A percentile compares a stretch with the other conserved stretches of the same genome.
Conservation (phyloP, 2,888 invertebrate genomes). For the Drosophila pegasa region DNA sequence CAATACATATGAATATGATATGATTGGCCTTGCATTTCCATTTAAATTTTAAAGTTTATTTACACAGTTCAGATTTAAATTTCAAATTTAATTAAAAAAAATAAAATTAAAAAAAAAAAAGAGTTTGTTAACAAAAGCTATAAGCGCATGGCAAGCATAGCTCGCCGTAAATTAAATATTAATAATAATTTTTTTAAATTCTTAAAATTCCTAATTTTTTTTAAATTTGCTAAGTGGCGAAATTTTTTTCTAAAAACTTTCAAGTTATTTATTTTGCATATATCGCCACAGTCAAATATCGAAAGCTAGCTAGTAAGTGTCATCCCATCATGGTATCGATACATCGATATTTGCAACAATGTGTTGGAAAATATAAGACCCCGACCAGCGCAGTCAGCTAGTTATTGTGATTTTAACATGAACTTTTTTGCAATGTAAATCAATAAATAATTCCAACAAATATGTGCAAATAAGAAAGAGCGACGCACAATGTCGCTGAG, state of each 20-base stretch:
- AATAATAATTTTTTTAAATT: background rate
- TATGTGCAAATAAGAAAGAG: slow-evolving; percentile 46
- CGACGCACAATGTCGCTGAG: slow-evolving; percentile 31
- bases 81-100: background rate
- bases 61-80: background rate
- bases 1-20: background rate
- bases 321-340: slow-evolving; percentile 28
- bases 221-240: too few relatives aligned
- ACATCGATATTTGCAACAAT: slow-evolving; percentile 30
- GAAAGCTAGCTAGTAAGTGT: slow-evolving; percentile 19
- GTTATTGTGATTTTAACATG: slow-evolving; percentile 35
- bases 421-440: slow-evolving; percentile 52
- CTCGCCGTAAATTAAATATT: background rate
- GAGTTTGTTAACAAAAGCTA: background rate
- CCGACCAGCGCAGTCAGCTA: slow-evolving; percentile 27
- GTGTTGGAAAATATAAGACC: slow-evolving; percentile 43
- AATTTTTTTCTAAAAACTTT: too few relatives aligned
- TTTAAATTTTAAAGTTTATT: background rate
- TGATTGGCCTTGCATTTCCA: background rate
- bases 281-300: background rate
- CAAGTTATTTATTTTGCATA: too few relatives aligned
- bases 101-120: background rate
- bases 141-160: background rate
- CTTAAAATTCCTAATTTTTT: too few relatives aligned
- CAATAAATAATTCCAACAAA: slow-evolving; percentile 26